Conservation (phyloP, 2,113 vertebrate species). For the Mionectes macconnelli region DNA sequence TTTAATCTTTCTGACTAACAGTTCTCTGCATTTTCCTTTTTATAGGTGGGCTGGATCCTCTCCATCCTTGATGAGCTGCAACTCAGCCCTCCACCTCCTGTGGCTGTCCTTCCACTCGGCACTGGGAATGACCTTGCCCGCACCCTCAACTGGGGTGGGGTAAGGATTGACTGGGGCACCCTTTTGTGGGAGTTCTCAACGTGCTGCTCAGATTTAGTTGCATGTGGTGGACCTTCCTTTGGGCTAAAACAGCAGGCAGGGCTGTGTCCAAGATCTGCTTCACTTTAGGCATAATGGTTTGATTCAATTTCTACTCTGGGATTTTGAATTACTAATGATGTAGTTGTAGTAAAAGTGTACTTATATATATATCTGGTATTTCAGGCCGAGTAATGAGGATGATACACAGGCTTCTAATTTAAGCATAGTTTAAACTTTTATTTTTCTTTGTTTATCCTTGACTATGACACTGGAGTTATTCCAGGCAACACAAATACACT, state of each 20-base stretch:
- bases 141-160: slow-evolving; percentile 97
- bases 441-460: neutral
- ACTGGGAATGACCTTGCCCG: slow-evolving; percentile 95
- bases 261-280: neutral
- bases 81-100: slow-evolving; percentile 85
- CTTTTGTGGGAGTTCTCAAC: fast-evolving
- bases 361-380: neutral
- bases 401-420: neutral
- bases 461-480: neutral
- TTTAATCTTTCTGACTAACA: neutral
- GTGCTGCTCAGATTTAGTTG: neutral
- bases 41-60: slow-evolving; percentile 85
- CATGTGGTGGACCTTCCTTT: neutral
- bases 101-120: slow-evolving; percentile 93
- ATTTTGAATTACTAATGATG: neutral
- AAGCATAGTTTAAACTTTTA: neutral
- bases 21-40: neutral
- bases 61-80: slow-evolving; percentile 82
- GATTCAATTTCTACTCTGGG: neutral
- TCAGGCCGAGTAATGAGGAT: neutral
- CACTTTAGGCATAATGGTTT: neutral
- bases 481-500: neutral
- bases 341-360: neutral
- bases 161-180: slow-evolving; percentile 66
- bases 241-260: neutral